These are phyloP conservation scores for Numenius arquata DNA, from an alignment of 2,113 vertebrate species.

Conservation along the genomic window DNA sequence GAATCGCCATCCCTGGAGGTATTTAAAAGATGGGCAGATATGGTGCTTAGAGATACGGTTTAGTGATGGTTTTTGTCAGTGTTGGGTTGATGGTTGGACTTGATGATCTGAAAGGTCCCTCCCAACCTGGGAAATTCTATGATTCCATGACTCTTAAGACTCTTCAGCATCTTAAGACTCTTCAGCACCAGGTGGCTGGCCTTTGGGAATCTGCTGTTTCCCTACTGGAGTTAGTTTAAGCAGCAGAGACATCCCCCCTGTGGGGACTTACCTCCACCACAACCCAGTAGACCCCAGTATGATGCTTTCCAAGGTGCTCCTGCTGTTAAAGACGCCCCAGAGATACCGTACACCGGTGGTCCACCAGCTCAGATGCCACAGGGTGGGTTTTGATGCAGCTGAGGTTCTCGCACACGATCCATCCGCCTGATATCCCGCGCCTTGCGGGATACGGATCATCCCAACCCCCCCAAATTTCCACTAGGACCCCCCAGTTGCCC, in stretches of 20 bases:
- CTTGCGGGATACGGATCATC: background rate
- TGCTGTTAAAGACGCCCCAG: background rate
- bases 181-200: background rate
- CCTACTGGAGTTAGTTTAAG: background rate
- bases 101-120: too few species aligned
- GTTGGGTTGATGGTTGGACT: too few species aligned
- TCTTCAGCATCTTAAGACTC: background rate
- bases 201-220: background rate
- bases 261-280: background rate
- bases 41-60: background rate
- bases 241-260: background rate
- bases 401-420: background rate
- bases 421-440: background rate
- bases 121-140: too few species aligned
- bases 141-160: background rate
- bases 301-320: background rate
- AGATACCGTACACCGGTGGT: fast-evolving
- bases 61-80: too few species aligned
- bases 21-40: background rate
- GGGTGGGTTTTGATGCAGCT: background rate
- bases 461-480: background rate
- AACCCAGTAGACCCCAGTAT: background rate
- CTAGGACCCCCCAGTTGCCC: background rate
- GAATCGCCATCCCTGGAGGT: background rate
- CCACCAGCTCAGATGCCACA: background rate